A percentile compares a stretch with the other conserved stretches of the same genome.
Conservation (phyloP, 1,140 invertebrate genomes). For the Drosophila subobscura region DNA sequence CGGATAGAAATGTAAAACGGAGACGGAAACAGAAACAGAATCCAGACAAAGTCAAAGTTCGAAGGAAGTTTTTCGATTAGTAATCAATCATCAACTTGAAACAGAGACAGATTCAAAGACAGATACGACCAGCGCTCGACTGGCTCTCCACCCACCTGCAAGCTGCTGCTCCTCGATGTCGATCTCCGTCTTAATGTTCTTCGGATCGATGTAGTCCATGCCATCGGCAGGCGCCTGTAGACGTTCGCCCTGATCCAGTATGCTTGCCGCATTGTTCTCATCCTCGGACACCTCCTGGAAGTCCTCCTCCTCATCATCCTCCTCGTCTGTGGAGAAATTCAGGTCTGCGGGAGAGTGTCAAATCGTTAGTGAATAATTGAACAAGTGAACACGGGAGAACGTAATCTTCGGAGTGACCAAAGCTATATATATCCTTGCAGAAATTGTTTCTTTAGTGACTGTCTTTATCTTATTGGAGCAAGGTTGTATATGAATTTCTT, state of each 20-base stretch:
- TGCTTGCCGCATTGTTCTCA: slow-evolving; percentile 84
- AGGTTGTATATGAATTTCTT: too few relatives aligned
- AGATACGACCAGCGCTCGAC: slow-evolving; percentile 2
- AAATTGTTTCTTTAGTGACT: too few relatives aligned
- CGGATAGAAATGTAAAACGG: slow-evolving; percentile 18
- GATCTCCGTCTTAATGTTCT: slow-evolving; percentile 75
- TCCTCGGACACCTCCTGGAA: slow-evolving; percentile 87
- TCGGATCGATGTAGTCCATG: slow-evolving; percentile 69
- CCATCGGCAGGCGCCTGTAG: slow-evolving; percentile 53
- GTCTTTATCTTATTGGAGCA: too few relatives aligned
- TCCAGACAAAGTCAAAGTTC: slow-evolving; percentile 40
- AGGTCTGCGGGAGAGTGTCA: slow-evolving; percentile 85
- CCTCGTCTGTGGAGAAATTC: slow-evolving; percentile 90
- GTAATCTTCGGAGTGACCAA: too few relatives aligned
- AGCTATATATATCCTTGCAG: too few relatives aligned
- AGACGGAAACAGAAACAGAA: slow-evolving; percentile 49
- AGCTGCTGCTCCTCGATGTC: slow-evolving; percentile 69
- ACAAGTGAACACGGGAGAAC: too few relatives aligned
- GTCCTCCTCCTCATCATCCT: slow-evolving; percentile 87
- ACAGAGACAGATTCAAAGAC: neutral
- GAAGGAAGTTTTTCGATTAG: slow-evolving; percentile 30
- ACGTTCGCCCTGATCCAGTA: slow-evolving; percentile 84
- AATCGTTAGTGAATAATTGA: slow-evolving; percentile 18
- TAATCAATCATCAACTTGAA: slow-evolving; percentile 7
- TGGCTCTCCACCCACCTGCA: slow-evolving; percentile 48